phyloP scores from a whole-genome alignment of 2,113 vertebrate species.

The Poeciliopsis retropinna region DNA sequence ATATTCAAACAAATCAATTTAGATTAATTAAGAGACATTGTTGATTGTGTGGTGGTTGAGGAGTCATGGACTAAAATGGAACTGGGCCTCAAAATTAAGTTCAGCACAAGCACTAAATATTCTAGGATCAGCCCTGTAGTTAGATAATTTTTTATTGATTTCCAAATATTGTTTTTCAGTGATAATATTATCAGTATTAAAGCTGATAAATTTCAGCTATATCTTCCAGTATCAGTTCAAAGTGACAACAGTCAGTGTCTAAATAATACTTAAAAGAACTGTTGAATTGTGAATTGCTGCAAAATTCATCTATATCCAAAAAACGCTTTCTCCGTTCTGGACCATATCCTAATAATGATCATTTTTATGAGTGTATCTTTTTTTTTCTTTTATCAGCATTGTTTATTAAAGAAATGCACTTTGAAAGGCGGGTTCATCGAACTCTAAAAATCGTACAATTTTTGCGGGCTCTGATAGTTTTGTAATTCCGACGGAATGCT shows the following conservation, averaged over 20 bases:
- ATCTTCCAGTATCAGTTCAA: conserved; percentile 11
- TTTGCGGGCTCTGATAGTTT: conserved; percentile 68
- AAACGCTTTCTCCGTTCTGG: conserved; percentile 44
- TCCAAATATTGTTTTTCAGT: neutral
- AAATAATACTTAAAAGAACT: conserved; percentile 58
- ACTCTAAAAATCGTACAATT: conserved; percentile 61
- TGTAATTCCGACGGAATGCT: conserved; percentile 69
- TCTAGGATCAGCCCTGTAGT: neutral
- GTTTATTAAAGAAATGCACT: conserved; percentile 73
- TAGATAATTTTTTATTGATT: neutral
- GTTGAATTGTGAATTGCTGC: conserved; percentile 7
- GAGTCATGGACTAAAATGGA: neutral
- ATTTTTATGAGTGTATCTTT: conserved; percentile 49
- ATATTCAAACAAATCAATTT: too few relatives aligned
- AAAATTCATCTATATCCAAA: conserved; percentile 48
- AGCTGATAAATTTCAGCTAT: neutral
- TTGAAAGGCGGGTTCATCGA: conserved; percentile 66
- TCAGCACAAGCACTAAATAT: neutral
- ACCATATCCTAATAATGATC: conserved; percentile 47
- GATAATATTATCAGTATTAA: neutral
- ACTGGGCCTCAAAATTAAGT: neutral
- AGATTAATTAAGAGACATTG: too few relatives aligned
- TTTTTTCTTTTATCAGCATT: conserved; percentile 58
- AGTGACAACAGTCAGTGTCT: conserved; percentile 50
- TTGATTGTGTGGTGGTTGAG: neutral